These are phyloP conservation scores for Drepana arcuata DNA, from an alignment of 1,140 invertebrate species.

Conservation along the genomic window DNA sequence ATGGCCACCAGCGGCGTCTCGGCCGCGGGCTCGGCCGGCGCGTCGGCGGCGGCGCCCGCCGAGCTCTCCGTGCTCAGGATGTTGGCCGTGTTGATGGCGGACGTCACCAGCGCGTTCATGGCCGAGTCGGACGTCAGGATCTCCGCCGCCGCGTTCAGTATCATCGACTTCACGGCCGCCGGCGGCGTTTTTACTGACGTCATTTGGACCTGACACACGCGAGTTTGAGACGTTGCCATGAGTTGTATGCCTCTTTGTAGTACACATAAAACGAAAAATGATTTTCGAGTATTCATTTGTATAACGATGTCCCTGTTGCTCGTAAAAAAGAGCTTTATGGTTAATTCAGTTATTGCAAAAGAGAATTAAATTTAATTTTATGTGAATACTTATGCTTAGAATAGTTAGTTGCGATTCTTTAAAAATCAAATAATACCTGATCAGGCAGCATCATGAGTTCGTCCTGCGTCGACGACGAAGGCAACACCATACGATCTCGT, in stretches of 20 bases:
- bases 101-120: constrained; percentile 66
- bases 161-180: constrained; percentile 78
- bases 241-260: no score
- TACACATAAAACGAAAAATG: no score
- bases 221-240: no score
- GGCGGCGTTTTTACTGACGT: constrained; percentile 73
- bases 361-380: no score
- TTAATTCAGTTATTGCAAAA: no score
- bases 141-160: constrained; percentile 77
- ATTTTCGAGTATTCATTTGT: no score
- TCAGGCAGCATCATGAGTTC: constrained; percentile 59
- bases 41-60: constrained; percentile 60
- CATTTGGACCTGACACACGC: constrained; percentile 44
- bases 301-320: no score
- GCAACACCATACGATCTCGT: constrained; percentile 43
- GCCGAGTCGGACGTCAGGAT: constrained; percentile 73
- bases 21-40: constrained; percentile 68
- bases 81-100: constrained; percentile 66
- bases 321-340: no score
- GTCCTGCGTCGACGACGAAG: constrained; percentile 31
- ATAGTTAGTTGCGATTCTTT: no score
- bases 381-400: no score
- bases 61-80: constrained; percentile 57
- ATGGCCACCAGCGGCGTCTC: constrained; percentile 68
- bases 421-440: no score